Conservation (phyloP, 2,113 vertebrate species). For the Vidua chalybeata region DNA sequence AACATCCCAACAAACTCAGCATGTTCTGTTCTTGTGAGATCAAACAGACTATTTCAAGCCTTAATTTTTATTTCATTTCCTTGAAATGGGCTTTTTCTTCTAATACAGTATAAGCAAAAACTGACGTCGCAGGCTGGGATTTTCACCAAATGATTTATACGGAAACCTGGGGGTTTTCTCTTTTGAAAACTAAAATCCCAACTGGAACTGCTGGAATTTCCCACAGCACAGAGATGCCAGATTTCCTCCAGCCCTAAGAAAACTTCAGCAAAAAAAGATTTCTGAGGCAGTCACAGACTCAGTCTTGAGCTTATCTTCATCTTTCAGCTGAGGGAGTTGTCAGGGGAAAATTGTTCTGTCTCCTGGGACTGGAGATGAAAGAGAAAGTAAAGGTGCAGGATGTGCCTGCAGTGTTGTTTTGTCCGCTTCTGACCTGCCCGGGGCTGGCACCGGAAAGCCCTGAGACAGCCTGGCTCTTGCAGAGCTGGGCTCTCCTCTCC, state of each 20-base stretch:
- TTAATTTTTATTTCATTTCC: neutral
- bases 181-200: neutral
- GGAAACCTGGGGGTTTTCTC: neutral
- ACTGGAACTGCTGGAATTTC: neutral
- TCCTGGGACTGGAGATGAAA: neutral
- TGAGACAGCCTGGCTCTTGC: too few relatives aligned
- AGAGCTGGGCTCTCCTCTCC: neutral
- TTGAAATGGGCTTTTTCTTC: neutral
- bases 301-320: neutral
- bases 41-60: neutral
- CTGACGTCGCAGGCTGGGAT: neutral
- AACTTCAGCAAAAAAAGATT: fast-evolving
- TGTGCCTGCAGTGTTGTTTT: fast-evolving
- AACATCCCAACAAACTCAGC: neutral
- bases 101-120: neutral
- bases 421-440: neutral
- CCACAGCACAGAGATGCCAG: neutral
- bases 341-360: neutral
- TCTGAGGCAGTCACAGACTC: neutral
- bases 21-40: neutral
- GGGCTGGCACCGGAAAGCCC: neutral
- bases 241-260: neutral
- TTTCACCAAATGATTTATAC: neutral
- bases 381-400: constrained; percentile 14
- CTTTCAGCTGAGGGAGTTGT: neutral